Base-by-base conservation (phyloP, 37 sponge, comb jelly and placozoan genomes). In the Aplysina aerophoba region DNA sequence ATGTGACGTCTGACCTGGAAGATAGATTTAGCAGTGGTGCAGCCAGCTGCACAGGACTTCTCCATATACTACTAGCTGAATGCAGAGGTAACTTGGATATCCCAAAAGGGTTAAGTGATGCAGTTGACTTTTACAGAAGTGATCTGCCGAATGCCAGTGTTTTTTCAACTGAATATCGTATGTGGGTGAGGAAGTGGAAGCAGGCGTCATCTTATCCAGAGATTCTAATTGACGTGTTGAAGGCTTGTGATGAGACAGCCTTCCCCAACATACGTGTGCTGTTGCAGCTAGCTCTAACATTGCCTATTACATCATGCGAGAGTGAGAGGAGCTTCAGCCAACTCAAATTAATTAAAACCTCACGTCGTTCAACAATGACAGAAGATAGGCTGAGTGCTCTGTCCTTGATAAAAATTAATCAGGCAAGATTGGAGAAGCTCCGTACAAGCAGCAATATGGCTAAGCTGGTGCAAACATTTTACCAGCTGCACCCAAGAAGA, bases 131-230 rank as follows among this genome's bases (percentile, higher is more conserved):
- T 34, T 81, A 39, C 65, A 63, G 44, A 86, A 27, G 80, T 15
- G 66, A 13, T 34, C 80, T 37, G 16, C 79, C 24, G 8, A 28
- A 80, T 58, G 80, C 62, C 59, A 69, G 73, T 68, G 19, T 22
- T 64, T 81, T n/a, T 31, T 50, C 72, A 28, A 87, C 73, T 50
- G 87, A 87, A 39, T 87, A 87, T 68, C 56, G 72, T 53, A 71
- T 81, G 73, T 87, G 87, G 87, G 55, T 63, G n/a, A 83, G 75
- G 63, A 60, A 71, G 73, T 87, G 82, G 87, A 87, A 80, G 27
- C 22, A 69, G 20, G 73, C 12, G 16, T 68, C 80, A 79, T 16
- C 37, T 24, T 22, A 21, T 74, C 86, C 79, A 33, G 22, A 37
- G 55, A 59, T 22, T 6, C 69, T 85, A 12, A 65, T 61, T 36